Conservation (phyloP, 2,113 vertebrate species). For the Raja brachyura region DNA sequence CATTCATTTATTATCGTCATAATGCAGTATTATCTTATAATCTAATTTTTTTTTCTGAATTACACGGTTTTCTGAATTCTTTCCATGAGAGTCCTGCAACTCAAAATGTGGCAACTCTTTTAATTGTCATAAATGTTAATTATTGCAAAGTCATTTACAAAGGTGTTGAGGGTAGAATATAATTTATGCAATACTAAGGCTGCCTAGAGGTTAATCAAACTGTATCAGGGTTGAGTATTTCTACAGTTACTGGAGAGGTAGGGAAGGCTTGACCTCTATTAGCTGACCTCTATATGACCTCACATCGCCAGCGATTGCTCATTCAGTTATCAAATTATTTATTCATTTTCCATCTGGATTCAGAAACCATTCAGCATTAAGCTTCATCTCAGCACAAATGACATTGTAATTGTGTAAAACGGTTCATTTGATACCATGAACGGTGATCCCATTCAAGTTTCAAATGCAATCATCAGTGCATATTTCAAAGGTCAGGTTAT, state of each 20-base stretch:
- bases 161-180: not conserved
- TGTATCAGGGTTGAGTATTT: not conserved
- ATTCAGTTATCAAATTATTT: not conserved
- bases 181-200: not conserved
- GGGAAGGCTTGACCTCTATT: not conserved
- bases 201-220: not conserved
- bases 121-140: not conserved
- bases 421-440: slow-evolving; percentile 14
- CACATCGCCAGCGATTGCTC: not conserved
- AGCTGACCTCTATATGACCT: not conserved
- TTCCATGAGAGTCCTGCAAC: not conserved
- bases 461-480: not conserved
- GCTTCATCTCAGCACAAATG: not conserved
- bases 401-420: slow-evolving; percentile 23
- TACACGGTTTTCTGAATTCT: not conserved
- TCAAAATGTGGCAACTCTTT: not conserved
- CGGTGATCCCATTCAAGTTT: slow-evolving; percentile 27
- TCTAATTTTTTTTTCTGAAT: not conserved
- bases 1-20: not conserved
- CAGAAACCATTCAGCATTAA: slow-evolving; percentile 4
- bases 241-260: not conserved
- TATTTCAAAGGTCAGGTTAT: slow-evolving; percentile 24
- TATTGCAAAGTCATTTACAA: not conserved
- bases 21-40: not conserved
- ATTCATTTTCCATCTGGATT: not conserved